Evolutionary conservation across 2,888 invertebrate species (phyloP).

Genomic region (Rambutsinella grinnellia): DNA sequence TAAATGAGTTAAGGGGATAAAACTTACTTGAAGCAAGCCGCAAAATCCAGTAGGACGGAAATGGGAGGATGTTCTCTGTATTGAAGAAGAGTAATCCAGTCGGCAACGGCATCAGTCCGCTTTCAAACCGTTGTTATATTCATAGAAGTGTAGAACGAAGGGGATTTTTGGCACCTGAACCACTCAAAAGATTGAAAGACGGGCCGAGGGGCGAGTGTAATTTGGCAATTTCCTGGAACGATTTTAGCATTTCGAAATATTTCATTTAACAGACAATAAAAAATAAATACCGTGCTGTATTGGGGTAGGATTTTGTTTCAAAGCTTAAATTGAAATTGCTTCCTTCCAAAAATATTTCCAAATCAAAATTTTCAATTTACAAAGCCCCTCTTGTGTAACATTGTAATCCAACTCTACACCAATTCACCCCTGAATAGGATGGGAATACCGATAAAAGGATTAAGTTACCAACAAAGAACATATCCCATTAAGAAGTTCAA

Average conservation of each 20-base stretch:
- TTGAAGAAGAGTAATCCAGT: no score
- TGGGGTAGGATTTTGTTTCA: no score
- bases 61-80: conserved; percentile 31
- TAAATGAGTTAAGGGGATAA: no score
- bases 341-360: no score
- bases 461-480: conserved; percentile 39
- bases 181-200: background rate
- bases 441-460: conserved; percentile 46
- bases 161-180: background rate
- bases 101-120: no score
- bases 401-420: background rate
- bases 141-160: no score
- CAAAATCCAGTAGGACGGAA: conserved; percentile 19
- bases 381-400: no score
- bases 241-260: background rate
- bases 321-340: no score
- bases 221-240: conserved; percentile 53
- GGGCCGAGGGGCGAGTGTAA: conserved; percentile 8
- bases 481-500: background rate
- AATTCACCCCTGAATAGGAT: background rate
- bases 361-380: no score
- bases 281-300: background rate
- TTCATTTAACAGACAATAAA: background rate
- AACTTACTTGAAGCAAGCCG: no score
- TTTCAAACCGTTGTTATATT: no score